phyloP scores from a whole-genome alignment of 2,888 invertebrate genomes.

The Andrena fulva region DNA sequence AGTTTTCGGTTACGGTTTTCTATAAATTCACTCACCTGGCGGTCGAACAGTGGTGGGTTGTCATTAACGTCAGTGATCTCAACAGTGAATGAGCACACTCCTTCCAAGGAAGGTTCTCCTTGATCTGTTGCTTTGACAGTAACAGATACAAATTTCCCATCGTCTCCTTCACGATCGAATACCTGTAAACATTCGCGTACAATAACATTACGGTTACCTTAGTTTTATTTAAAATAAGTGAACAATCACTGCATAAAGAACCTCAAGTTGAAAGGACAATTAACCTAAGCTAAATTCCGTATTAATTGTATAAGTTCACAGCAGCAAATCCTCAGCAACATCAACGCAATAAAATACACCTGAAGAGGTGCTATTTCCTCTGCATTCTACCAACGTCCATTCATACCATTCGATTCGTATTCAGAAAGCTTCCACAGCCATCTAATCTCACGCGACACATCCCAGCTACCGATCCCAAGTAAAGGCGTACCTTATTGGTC shows the following conservation, averaged over 20 bases:
- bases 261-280: too few species aligned
- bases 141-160: slow-evolving; percentile 97
- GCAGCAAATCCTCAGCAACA: too few species aligned
- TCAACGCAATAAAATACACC: too few species aligned
- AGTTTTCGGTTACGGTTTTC: background rate
- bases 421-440: background rate
- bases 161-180: slow-evolving; percentile 98
- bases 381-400: too few species aligned
- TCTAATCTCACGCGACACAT: background rate
- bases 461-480: too few species aligned
- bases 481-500: slow-evolving; percentile 90
- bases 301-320: too few species aligned
- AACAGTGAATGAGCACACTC: slow-evolving; percentile 99
- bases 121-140: slow-evolving; percentile 99
- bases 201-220: background rate
- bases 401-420: too few species aligned
- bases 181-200: slow-evolving; percentile 85
- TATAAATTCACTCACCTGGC: slow-evolving; percentile 90
- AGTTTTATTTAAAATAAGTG: background rate
- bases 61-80: slow-evolving; percentile 99
- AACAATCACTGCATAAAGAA: too few species aligned
- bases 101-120: slow-evolving; percentile 98
- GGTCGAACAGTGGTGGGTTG: slow-evolving; percentile 97
- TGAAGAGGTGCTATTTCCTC: too few species aligned
- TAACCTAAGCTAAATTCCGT: too few species aligned